These are phyloP conservation scores for Gopherus flavomarginatus DNA, from an alignment of 2,113 vertebrate species.

Conservation along the genomic window DNA sequence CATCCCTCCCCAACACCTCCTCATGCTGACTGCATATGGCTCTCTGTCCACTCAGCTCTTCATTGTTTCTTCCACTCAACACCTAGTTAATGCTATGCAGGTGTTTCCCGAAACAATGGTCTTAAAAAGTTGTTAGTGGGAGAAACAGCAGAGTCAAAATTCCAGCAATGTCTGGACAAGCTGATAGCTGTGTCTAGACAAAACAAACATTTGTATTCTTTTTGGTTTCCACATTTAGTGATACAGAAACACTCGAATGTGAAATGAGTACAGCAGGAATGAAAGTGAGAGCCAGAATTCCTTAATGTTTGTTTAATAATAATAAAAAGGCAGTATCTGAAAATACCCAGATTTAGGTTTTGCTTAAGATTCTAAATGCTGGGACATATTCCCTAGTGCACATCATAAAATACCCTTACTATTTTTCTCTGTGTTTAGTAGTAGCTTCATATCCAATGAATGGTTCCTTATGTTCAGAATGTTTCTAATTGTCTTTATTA, in stretches of 20 bases:
- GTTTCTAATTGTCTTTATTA: neutral
- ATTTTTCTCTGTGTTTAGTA: neutral
- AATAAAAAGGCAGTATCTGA: neutral
- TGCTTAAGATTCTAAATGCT: neutral
- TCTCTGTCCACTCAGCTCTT: neutral
- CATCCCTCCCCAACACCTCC: neutral
- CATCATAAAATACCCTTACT: neutral
- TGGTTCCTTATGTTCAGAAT: neutral
- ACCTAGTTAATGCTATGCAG: conserved; percentile 52
- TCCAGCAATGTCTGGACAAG: neutral
- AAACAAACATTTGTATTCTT: neutral
- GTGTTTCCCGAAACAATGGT: conserved; percentile 35
- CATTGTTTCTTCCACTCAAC: conserved; percentile 54
- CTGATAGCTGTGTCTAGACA: neutral
- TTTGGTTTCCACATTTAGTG: conserved; percentile 27
- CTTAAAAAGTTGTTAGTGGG: conserved; percentile 44
- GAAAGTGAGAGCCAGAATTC: neutral
- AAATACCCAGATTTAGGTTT: neutral
- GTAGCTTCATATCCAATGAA: neutral
- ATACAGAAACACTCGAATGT: neutral
- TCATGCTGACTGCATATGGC: neutral
- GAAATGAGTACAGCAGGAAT: neutral
- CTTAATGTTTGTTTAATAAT: neutral
- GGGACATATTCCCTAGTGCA: neutral
- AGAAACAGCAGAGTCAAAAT: conserved; percentile 45